These are phyloP conservation scores for Athalia rosae DNA, from an alignment of 2,888 invertebrate species.

Conservation along the genomic window DNA sequence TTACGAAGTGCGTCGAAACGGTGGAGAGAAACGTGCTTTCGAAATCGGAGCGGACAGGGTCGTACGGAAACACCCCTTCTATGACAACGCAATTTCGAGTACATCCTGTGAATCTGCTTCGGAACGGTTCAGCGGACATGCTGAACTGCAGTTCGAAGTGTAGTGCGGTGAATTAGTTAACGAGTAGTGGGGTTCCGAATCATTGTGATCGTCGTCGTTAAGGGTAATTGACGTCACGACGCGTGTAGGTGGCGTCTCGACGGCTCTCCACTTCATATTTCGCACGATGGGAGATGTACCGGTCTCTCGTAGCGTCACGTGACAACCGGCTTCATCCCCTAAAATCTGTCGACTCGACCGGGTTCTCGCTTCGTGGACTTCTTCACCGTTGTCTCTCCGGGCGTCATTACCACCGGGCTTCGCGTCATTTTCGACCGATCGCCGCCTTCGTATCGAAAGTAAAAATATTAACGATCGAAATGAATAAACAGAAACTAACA, in stretches of 20 bases:
- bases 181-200: conserved; percentile 23
- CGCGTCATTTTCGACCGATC: conserved; percentile 12
- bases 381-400: conserved; percentile 10
- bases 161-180: not conserved
- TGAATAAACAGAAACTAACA: not conserved
- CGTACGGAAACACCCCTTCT: not conserved
- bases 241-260: conserved; percentile 15
- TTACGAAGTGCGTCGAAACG: not conserved
- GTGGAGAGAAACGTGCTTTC: not conserved
- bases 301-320: not conserved
- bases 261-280: conserved; percentile 1
- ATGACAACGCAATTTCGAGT: not conserved
- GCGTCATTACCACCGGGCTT: conserved; percentile 19
- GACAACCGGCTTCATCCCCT: too few relatives aligned
- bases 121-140: conserved; percentile 29
- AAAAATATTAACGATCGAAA: not conserved
- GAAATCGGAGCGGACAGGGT: conserved; percentile 11
- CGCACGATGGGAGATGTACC: not conserved
- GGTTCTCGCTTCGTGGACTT: conserved; percentile 4
- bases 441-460: not conserved
- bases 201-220: conserved; percentile 36
- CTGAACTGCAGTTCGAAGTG: conserved; percentile 12
- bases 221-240: conserved; percentile 30
- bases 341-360: not conserved
- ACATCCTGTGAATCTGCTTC: too few relatives aligned